A percentile compares a stretch with the other conserved stretches of the same genome.
phyloP scores from a whole-genome alignment of 2,113 vertebrate genomes.

The Megaleporinus macrocephalus region DNA sequence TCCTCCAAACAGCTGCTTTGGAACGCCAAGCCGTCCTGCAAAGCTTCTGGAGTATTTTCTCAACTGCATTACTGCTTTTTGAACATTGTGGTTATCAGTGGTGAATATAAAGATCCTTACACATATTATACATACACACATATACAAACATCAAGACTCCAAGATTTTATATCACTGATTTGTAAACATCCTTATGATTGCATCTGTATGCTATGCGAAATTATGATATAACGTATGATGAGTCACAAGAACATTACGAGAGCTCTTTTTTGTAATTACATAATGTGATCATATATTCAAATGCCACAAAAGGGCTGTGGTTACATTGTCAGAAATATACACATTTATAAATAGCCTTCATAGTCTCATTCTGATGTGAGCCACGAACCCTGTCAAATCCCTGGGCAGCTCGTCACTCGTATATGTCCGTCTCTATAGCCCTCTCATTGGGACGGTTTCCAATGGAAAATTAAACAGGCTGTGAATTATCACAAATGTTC shows the following conservation, averaged over 20 bases:
- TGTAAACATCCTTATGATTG: no score
- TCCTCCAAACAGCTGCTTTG: constrained; percentile 85
- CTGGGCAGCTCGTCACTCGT: constrained; percentile 29
- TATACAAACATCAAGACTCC: no score
- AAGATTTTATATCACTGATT: no score
- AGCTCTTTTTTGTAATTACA: not conserved
- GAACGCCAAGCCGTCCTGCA: constrained; percentile 67
- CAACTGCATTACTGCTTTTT: not conserved
- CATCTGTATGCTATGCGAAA: no score
- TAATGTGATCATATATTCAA: constrained; percentile 9
- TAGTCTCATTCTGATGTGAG: not conserved
- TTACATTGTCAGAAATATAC: not conserved
- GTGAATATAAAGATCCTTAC: no score
- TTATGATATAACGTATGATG: no score
- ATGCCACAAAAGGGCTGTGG: not conserved
- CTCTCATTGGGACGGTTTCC: constrained; percentile 73
- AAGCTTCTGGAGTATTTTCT: constrained; percentile 69
- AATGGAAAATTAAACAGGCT: constrained; percentile 79
- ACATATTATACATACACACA: no score
- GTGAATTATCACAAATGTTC: constrained; percentile 83
- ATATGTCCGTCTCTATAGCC: constrained; percentile 66
- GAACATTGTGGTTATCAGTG: not conserved
- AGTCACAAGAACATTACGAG: no score
- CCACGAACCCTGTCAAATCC: constrained; percentile 18
- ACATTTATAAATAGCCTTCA: not conserved